Evolutionary conservation across 2,113 vertebrate species (phyloP).

Genomic region (Bubo scandiacus): DNA sequence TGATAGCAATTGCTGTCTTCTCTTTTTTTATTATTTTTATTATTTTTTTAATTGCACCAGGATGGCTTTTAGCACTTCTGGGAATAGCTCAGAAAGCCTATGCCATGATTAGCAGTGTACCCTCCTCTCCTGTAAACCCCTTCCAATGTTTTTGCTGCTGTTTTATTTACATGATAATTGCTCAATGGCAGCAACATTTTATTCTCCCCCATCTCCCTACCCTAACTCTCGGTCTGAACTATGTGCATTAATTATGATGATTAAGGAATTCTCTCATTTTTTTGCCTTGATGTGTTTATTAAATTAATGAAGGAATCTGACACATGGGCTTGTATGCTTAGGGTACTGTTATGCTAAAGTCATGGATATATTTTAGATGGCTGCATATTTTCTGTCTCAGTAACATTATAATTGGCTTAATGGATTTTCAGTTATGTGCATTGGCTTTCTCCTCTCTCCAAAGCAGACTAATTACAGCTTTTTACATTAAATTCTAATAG

Average conservation of each 20-base stretch:
- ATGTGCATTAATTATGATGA: conserved; percentile 81
- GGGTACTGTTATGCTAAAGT: conserved; percentile 65
- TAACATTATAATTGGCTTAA: conserved; percentile 70
- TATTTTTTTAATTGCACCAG: conserved; percentile 85
- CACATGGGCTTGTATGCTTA: conserved; percentile 74
- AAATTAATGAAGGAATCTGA: conserved; percentile 83
- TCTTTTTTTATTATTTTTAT: conserved; percentile 43
- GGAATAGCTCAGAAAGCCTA: conserved; percentile 76
- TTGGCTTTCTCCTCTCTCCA: conserved; percentile 24
- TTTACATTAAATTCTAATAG: conserved; percentile 75
- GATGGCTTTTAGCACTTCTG: conserved; percentile 80
- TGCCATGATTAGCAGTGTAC: conserved; percentile 77
- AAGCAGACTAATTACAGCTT: conserved; percentile 74
- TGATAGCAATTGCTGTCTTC: conserved; percentile 75
- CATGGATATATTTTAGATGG: conserved; percentile 57
- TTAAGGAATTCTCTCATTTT: conserved; percentile 79
- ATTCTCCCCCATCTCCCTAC: conserved; percentile 50
- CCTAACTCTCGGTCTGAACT: conserved; percentile 42
- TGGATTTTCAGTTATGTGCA: conserved; percentile 59
- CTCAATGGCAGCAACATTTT: conserved; percentile 73
- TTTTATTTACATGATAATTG: conserved; percentile 87
- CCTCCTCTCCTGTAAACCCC: background rate
- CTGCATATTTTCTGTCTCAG: conserved; percentile 50
- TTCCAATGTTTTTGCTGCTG: conserved; percentile 65
- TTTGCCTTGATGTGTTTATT: conserved; percentile 87